Evolutionary conservation across 2,113 vertebrate genomes (phyloP).

Genomic region (Holacanthus passer): DNA sequence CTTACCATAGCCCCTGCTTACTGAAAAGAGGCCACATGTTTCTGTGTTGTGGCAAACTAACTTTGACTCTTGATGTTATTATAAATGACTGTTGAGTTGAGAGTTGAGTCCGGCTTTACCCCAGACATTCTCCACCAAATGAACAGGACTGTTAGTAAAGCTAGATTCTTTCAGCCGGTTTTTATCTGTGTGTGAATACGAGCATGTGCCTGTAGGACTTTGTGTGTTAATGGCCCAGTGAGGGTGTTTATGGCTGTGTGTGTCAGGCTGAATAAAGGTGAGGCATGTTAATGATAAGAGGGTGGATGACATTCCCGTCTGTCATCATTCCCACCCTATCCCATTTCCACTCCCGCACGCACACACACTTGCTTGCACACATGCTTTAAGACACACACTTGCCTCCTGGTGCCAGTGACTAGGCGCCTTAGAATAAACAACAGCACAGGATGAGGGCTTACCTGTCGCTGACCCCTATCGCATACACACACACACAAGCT

Average conservation of each 20-base stretch:
- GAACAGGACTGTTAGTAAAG: conserved; percentile 5
- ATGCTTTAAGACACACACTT: conserved; percentile 44
- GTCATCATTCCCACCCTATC: conserved; percentile 76
- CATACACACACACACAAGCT: conserved; percentile 28
- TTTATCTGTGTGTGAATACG: conserved; percentile 30
- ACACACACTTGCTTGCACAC: conserved; percentile 25
- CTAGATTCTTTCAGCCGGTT: neutral
- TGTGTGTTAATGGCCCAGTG: conserved; percentile 56
- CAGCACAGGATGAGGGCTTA: conserved; percentile 70
- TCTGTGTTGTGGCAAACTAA: neutral
- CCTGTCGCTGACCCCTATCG: conserved; percentile 70
- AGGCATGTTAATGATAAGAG: conserved; percentile 79
- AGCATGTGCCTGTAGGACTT: conserved; percentile 29
- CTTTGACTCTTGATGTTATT: neutral
- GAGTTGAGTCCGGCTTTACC: neutral
- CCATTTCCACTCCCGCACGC: conserved; percentile 51
- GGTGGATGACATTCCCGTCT: conserved; percentile 81
- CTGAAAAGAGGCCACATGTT: neutral
- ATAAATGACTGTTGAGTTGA: neutral
- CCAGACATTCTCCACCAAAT: conserved; percentile 1
- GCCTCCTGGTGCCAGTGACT: conserved; percentile 42
- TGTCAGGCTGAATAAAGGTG: conserved; percentile 74
- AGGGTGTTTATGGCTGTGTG: conserved; percentile 67
- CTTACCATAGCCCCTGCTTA: neutral
- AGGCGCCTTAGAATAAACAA: conserved; percentile 75